Evolutionary conservation across 2,888 invertebrate species (phyloP), one percentile per base, ranked within the genome.

Genomic region (Macrosiphum euphorbiae): DNA sequence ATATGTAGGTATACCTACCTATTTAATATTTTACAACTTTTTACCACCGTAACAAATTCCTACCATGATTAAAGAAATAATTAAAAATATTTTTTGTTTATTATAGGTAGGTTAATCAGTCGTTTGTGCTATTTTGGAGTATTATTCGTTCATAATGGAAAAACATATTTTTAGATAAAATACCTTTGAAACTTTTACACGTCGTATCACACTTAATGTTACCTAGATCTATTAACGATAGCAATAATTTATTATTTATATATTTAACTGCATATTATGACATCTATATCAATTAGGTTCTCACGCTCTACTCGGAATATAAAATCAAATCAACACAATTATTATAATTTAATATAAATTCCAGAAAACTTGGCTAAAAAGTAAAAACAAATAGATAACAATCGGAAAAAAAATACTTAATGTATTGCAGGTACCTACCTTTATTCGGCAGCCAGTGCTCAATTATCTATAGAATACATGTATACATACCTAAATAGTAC

Each of bases 291-390:
- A 67, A n/a, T 67, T 67, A 67, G 16, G 24, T 67, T 67, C 67
- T 67, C 67, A 67, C 67, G 67, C 13, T 67, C 67, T 67, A n/a
- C 67, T n/a, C 16, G 2, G n/a, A 16, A 67, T 67, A 67, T 16
- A n/a, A n/a, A 67, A 67, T n/a, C 1, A n/a, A 67, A 67, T 67
- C 67, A n/a, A 67, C 67, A 67, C 4, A 67, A 67, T 67, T 67
- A 67, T 67, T n/a, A 67, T n/a, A n/a, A 67, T n/a, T 67, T 67
- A n/a, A n/a, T 67, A 67, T 67, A n/a, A 16, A 67, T 67, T 67
- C n/a, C 16, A 11, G 67, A 67, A 67, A 67, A 67, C 61, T 67
- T n/a, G 61, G n/a, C 61, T 13, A 67, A n/a, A 67, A 67, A 67
- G n/a, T 67, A 67, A n/a, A 67, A 67, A 67, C n/a, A 4, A n/a